These are phyloP conservation scores for Sebastes cheni DNA, from an alignment of 2,797 vertebrate genomes.

Conservation along the genomic window DNA sequence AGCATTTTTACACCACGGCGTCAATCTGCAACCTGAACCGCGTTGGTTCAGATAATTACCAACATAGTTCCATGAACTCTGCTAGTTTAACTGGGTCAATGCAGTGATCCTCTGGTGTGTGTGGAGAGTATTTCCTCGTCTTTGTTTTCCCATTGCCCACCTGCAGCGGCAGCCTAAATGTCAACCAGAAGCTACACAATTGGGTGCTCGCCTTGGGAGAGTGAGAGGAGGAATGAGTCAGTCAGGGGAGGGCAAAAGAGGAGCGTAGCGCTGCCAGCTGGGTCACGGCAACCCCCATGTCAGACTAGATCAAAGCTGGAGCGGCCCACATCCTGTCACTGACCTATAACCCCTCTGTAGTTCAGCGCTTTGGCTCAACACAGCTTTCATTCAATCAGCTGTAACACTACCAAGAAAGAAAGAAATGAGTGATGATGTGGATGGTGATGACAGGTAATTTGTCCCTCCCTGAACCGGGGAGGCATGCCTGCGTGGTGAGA, in stretches of 20 bases:
- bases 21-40: constrained; percentile 20
- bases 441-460: constrained; percentile 21
- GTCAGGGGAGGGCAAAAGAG: constrained; percentile 36
- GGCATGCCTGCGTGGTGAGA: constrained; percentile 36
- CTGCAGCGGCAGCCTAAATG: constrained; percentile 57
- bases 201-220: constrained; percentile 27
- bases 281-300: constrained; percentile 71
- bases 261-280: constrained; percentile 63
- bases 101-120: not conserved
- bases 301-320: constrained; percentile 67
- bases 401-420: not conserved
- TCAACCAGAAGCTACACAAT: constrained; percentile 63
- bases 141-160: constrained; percentile 50
- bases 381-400: constrained; percentile 49
- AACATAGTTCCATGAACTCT: not conserved
- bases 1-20: constrained; percentile 14
- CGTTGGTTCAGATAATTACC: constrained; percentile 4
- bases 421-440: constrained; percentile 31
- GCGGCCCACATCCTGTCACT: constrained; percentile 75
- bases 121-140: constrained; percentile 13
- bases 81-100: constrained; percentile 18
- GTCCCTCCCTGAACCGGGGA: not conserved
- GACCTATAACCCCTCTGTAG: constrained; percentile 70
- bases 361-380: constrained; percentile 36
- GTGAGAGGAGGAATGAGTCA: constrained; percentile 54